Base-by-base conservation (phyloP, 2,797 vertebrate genomes). In the Eospalax fontanierii region DNA sequence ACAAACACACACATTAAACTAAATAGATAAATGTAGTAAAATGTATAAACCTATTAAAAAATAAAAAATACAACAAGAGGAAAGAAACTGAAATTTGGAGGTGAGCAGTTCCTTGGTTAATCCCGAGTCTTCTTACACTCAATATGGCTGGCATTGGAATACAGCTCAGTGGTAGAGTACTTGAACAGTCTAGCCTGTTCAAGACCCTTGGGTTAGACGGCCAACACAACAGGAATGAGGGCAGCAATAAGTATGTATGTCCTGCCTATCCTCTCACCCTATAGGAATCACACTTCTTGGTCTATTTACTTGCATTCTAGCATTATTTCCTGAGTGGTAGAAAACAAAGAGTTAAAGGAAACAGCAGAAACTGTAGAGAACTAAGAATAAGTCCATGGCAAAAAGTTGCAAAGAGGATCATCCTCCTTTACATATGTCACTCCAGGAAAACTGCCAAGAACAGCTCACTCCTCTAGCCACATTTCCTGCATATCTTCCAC, bases 371-470 rank as follows among this genome's bases (percentile, higher is more conserved):
- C 66, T 76, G 26, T 57, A 87, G 66, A 87, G 38, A 87, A 87
- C 2, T 16, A 96, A 96, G 91, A 95, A 92, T 93, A 83, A 28
- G 80, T 95, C 82, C 88, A 88, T 54, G 65, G 43, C n/a, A 96
- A 80, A 96, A 87, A 93, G 91, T 24, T 96, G 78, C 94, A 93
- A 95, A 96, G 26, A 93, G 93, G 88, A 93, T 95, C 82, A 82
- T 88, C 94, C 83, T 87, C 96, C 94, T 94, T 96, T 95, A 96
- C 95, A 90, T 97, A 97, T 96, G 94, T 94, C 94, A 96, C 93
- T 92, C 82, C 83, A 97, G 95, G 96, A 97, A 95, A 96, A 93
- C 94, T 96, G 97, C 96, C 97, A 97, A 92, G 88, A 94, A 75
- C 46, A 61, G 80, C 90, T 93, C 93, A 73, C 65, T 97, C 74